Percentiles rank a stretch among this genome's conserved stretches.
phyloP scores from a whole-genome alignment of 2,113 vertebrate species.

The Noctilio leporinus region DNA sequence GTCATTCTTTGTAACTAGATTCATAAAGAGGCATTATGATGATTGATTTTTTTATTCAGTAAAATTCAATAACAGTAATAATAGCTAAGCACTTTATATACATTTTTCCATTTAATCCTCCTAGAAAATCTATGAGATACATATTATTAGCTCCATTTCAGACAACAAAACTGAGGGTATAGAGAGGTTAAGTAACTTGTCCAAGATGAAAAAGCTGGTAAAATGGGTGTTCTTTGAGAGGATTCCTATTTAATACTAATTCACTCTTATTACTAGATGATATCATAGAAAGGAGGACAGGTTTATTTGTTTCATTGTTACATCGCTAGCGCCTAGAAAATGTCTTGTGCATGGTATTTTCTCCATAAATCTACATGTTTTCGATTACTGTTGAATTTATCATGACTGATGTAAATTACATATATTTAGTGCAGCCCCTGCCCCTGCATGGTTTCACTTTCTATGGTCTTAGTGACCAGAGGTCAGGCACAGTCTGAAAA shows the following conservation, averaged over 20 bases:
- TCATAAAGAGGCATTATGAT: conserved; percentile 18
- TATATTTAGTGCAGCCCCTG: not conserved
- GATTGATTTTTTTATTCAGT: conserved; percentile 34
- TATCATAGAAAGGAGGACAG: not conserved
- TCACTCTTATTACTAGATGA: not conserved
- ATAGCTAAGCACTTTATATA: not conserved
- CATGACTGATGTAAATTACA: not conserved
- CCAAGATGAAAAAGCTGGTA: not conserved
- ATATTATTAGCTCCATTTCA: conserved; percentile 18
- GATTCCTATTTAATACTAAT: not conserved
- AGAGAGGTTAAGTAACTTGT: conserved; percentile 33
- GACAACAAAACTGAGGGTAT: not conserved
- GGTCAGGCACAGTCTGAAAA: not conserved
- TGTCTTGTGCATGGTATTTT: not conserved
- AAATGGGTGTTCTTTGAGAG: not conserved
- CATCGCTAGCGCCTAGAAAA: not conserved
- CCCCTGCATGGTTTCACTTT: not conserved
- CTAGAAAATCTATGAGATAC: conserved; percentile 33
- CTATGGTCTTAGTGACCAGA: not conserved
- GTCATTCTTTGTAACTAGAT: conserved; percentile 33
- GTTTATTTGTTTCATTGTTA: not conserved
- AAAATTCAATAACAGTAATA: conserved; percentile 13
- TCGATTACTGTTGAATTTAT: not conserved
- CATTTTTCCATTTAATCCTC: not conserved
- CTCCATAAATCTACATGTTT: conserved; percentile 7